Conservation (phyloP, 1,140 invertebrate genomes). For the Drosophila tropicalis region DNA sequence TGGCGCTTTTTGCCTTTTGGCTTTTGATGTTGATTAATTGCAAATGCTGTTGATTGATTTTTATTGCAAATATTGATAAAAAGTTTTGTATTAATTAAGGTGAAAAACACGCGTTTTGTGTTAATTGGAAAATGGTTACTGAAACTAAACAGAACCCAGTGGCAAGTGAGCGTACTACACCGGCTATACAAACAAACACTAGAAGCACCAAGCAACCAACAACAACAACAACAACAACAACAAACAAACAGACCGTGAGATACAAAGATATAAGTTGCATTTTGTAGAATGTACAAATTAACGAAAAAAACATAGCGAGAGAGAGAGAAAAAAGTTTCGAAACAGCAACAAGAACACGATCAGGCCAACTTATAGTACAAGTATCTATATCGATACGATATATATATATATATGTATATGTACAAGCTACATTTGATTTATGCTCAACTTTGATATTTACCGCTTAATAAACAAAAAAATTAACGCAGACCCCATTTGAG, state of each 20-base stretch:
- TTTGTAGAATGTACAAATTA: constrained; percentile 77
- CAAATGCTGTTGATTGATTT: constrained; percentile 80
- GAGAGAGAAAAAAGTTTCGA: constrained; percentile 53
- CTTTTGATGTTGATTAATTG: constrained; percentile 81
- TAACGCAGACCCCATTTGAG: constrained; percentile 58
- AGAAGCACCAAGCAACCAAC: neutral
- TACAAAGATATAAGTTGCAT: constrained; percentile 75
- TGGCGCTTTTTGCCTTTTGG: neutral
- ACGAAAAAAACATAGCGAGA: constrained; percentile 50
- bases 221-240: constrained; percentile 57
- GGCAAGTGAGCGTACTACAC: constrained; percentile 59
- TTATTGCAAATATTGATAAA: constrained; percentile 83
- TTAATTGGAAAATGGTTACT: constrained; percentile 81
- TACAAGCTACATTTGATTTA: constrained; percentile 74
- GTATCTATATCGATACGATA: constrained; percentile 25
- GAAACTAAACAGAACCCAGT: constrained; percentile 74
- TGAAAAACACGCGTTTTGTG: constrained; percentile 79
- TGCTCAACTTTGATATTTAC: constrained; percentile 80
- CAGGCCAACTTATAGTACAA: constrained; percentile 33
- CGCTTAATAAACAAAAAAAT: constrained; percentile 81
- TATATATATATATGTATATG: constrained; percentile 42
- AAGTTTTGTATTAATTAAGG: constrained; percentile 81
- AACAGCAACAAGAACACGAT: constrained; percentile 49
- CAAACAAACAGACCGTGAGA: constrained; percentile 78
- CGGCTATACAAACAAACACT: constrained; percentile 62